Evolutionary conservation across 2,797 vertebrate genomes (phyloP).

Genomic region (Falco columbarius): DNA sequence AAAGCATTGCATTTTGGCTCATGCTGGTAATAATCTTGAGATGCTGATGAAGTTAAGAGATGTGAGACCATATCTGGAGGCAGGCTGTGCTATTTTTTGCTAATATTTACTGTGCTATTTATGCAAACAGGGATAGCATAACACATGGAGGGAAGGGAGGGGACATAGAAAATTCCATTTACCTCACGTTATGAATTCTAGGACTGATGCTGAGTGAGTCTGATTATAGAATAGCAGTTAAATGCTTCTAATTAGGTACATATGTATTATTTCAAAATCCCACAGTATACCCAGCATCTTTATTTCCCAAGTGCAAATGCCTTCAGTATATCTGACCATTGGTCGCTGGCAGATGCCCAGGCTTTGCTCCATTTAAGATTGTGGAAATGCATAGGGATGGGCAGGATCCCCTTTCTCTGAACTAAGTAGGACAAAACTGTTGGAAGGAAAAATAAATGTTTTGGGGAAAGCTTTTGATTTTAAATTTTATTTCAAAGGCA

Average conservation of each 20-base stretch:
- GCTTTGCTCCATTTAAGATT: background rate
- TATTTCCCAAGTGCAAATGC: background rate
- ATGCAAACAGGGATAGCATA: background rate
- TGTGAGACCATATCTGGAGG: background rate
- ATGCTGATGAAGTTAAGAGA: background rate
- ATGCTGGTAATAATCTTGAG: background rate
- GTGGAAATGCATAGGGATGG: background rate
- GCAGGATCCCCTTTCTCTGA: background rate
- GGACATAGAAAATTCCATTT: background rate
- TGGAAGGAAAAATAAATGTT: background rate
- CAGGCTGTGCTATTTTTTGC: background rate
- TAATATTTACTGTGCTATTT: background rate
- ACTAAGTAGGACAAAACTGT: background rate
- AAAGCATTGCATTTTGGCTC: background rate
- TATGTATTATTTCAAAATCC: background rate
- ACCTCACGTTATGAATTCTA: background rate
- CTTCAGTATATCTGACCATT: background rate
- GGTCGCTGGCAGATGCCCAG: background rate
- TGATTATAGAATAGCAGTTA: background rate
- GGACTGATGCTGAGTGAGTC: background rate
- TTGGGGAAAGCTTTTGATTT: slow-evolving; percentile 13
- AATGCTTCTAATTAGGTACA: background rate
- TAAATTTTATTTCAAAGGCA: background rate
- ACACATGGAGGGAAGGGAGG: background rate
- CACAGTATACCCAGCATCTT: background rate